These are phyloP conservation scores for Lycopodina hypogea DNA, from an alignment of 37 sponge, comb jelly and placozoan species.

Conservation along the genomic window DNA sequence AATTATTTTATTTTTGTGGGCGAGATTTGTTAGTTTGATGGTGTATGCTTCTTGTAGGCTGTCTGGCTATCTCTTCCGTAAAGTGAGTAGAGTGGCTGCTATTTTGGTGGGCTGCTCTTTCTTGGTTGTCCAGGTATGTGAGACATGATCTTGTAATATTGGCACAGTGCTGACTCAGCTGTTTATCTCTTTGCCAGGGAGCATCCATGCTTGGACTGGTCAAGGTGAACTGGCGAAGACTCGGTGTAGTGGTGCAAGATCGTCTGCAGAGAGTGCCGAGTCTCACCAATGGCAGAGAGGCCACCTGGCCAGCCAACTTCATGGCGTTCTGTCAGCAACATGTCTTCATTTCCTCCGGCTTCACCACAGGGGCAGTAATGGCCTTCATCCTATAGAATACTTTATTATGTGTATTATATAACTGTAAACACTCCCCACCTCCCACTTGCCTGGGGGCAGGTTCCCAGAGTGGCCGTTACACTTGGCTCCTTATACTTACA, in stretches of 20 bases:
- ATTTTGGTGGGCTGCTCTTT: slow-evolving; percentile 61
- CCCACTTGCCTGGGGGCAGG: too few relatives aligned
- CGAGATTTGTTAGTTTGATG: too few relatives aligned
- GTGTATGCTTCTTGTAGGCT: slow-evolving; percentile 47
- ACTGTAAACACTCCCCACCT: background rate
- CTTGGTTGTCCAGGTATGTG: slow-evolving; percentile 45
- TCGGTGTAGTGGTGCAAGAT: slow-evolving; percentile 10
- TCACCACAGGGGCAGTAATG: slow-evolving; percentile 47
- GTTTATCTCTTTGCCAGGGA: slow-evolving; percentile 32
- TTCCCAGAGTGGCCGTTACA: too few relatives aligned
- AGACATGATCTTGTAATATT: slow-evolving; percentile 3
- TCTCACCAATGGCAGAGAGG: background rate
- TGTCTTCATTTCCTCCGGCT: slow-evolving; percentile 55
- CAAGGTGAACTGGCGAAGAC: slow-evolving; percentile 44
- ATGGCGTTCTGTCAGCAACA: slow-evolving; percentile 30
- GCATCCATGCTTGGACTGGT: slow-evolving; percentile 50
- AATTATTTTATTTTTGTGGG: too few relatives aligned
- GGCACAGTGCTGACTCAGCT: background rate
- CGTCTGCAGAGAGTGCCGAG: background rate
- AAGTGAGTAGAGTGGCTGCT: slow-evolving; percentile 64
- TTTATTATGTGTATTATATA: background rate
- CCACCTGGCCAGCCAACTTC: slow-evolving; percentile 5
- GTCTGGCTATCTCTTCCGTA: slow-evolving; percentile 58
- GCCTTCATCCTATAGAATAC: slow-evolving; percentile 44
- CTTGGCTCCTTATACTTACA: too few relatives aligned